These are phyloP conservation scores for Nemurella pictetii DNA, from an alignment of 2,888 invertebrate genomes.

Conservation along the genomic window DNA sequence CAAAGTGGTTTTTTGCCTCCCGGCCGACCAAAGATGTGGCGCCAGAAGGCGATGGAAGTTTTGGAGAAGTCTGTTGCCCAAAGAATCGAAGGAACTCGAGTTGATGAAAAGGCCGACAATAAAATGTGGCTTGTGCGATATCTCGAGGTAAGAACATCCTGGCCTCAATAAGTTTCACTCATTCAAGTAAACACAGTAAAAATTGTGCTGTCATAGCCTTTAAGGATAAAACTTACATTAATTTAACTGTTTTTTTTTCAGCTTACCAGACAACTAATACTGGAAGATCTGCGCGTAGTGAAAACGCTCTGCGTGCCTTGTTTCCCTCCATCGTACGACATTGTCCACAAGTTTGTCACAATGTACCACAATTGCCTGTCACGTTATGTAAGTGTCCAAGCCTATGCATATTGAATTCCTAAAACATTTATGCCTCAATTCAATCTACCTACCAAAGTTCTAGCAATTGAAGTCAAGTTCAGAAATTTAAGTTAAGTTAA, in stretches of 20 bases:
- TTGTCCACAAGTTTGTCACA: conserved; percentile 84
- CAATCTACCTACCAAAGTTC: no score
- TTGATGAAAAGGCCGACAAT: conserved; percentile 87
- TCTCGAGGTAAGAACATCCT: conserved; percentile 63
- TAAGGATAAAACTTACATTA: conserved; percentile 23
- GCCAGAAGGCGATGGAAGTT: conserved; percentile 80
- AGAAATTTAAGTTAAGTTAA: no score
- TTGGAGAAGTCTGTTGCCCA: conserved; percentile 77
- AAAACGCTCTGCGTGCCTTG: conserved; percentile 89
- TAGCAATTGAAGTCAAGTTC: no score
- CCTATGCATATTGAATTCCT: no score
- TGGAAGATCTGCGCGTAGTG: conserved; percentile 89
- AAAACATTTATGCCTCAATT: no score
- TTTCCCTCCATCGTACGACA: conserved; percentile 94
- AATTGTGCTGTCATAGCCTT: conserved; percentile 13
- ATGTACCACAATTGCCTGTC: conserved; percentile 93
- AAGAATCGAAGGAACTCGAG: conserved; percentile 91
- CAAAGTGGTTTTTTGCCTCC: conserved; percentile 91
- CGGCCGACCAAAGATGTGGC: conserved; percentile 91
- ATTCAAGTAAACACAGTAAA: not conserved
- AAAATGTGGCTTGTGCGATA: conserved; percentile 96
- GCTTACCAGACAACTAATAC: conserved; percentile 78
- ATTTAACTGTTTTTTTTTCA: no score
- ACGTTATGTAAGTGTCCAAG: conserved; percentile 63
- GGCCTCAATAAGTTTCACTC: not conserved